A percentile compares a stretch with the other conserved stretches of the same genome.
Conservation (phyloP, 2,888 invertebrate species). For the Cecidostiba fungosa region DNA sequence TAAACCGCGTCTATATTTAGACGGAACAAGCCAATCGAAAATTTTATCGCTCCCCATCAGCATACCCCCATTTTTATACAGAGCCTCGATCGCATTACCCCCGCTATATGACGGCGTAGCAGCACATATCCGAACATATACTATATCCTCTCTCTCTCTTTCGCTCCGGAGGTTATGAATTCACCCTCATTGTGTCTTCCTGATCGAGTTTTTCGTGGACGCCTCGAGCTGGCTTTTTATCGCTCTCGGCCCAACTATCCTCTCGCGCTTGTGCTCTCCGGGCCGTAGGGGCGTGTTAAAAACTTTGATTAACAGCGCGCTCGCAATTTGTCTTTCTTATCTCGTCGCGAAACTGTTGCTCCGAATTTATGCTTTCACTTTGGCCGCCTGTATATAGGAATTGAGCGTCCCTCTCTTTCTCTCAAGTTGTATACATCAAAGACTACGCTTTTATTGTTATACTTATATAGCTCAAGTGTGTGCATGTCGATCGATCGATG, state of each 20-base stretch:
- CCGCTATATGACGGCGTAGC: no score
- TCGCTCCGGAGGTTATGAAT: slow-evolving; percentile 21
- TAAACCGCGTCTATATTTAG: not conserved
- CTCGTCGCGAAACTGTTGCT: slow-evolving; percentile 61
- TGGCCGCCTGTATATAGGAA: slow-evolving; percentile 8
- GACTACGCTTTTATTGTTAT: not conserved
- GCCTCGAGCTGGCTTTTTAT: slow-evolving; percentile 41
- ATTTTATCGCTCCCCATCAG: slow-evolving; percentile 13
- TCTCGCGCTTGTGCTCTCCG: not conserved
- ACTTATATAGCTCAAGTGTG: no score
- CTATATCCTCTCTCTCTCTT: not conserved
- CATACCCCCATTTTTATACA: slow-evolving; percentile 13
- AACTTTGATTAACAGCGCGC: slow-evolving; percentile 63
- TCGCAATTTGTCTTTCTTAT: slow-evolving; percentile 63
- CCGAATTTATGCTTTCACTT: slow-evolving; percentile 59
- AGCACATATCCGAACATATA: not conserved
- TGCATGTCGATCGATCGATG: no score
- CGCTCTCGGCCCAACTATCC: not conserved
- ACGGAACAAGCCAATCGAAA: slow-evolving; percentile 15
- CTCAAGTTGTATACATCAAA: not conserved
- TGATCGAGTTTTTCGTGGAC: slow-evolving; percentile 17
- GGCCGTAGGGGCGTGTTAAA: slow-evolving; percentile 54
- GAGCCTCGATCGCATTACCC: not conserved
- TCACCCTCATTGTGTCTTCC: slow-evolving; percentile 23
- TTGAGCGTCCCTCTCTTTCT: not conserved